A percentile compares a stretch with the other conserved stretches of the same genome.
phyloP scores from a whole-genome alignment of 2,797 vertebrate species.

The Huso huso region DNA sequence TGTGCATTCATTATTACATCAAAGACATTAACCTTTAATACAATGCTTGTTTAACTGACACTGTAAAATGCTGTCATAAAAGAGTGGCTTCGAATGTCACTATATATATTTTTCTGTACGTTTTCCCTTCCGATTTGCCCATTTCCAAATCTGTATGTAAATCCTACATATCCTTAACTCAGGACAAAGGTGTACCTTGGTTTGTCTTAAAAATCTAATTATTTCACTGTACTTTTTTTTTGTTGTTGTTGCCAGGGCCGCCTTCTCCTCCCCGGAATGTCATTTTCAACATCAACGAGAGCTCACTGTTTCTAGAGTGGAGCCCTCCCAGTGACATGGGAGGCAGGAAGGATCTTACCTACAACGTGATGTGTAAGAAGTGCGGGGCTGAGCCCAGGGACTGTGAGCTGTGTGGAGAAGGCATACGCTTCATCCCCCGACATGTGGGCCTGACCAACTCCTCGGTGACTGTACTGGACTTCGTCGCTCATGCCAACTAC shows the following conservation, averaged over 20 bases:
- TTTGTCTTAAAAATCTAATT: too few relatives aligned
- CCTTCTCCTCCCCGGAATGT: conserved; percentile 87
- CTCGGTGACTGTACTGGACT: conserved; percentile 80
- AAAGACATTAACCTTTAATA: too few relatives aligned
- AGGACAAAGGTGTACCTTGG: too few relatives aligned
- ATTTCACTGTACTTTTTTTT: too few relatives aligned
- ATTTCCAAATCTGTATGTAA: too few relatives aligned
- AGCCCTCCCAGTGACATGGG: conserved; percentile 86
- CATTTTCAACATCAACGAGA: conserved; percentile 88
- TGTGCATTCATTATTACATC: too few relatives aligned
- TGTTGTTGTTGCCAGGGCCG: conserved; percentile 62
- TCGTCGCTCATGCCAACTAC: conserved; percentile 87
- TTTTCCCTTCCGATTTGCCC: too few relatives aligned
- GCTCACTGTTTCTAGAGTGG: conserved; percentile 89
- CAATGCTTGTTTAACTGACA: too few relatives aligned
- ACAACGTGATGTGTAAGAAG: conserved; percentile 86
- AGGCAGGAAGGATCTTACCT: conserved; percentile 87
- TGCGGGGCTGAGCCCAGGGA: conserved; percentile 64
- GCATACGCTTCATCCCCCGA: conserved; percentile 82
- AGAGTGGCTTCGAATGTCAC: too few relatives aligned
- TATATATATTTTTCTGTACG: too few relatives aligned
- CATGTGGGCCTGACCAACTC: conserved; percentile 77
- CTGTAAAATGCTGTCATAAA: too few relatives aligned
- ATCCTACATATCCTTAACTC: too few relatives aligned
- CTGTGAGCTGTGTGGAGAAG: conserved; percentile 83